Base-by-base conservation (phyloP, 2,888 invertebrate genomes). In the Chydorus sphaericus region DNA sequence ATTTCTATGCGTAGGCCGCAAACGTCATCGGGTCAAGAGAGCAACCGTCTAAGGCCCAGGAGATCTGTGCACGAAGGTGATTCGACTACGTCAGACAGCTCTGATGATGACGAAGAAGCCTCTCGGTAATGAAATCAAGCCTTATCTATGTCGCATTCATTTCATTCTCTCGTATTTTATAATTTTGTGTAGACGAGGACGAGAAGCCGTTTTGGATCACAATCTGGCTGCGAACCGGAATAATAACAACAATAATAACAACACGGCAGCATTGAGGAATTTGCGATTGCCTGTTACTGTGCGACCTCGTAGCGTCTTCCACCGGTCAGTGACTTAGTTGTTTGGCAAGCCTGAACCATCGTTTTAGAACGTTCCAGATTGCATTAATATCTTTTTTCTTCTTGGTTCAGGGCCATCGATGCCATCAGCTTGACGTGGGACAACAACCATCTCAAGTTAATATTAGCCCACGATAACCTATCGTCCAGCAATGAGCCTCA, bases 381-480 rank as follows among this genome's bases (percentile, higher is more conserved):
- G 3, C 44, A 20, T 44, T 44, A 26, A 14, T 44, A 8, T 11
- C 10, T 23, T 44, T 18, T 44, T 5, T 44, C 3, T 5, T 44
- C 26, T 44, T 23, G 44, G 23, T 44, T 20, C 67, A 82, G 86
- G 68, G 85, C 87, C 56, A 71, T 87, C 63, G 87, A 87, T 68
- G 86, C 87, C 23, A 82, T 85, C 57, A 77, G 78, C 65, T 80
- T 87, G 74, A 81, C 82, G 29, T 87, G 87, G 87, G 82, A 83
- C 67, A 83, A 85, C 69, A 77, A 79, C 62, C 86, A 86, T 66
- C 71, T 88, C 61, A 83, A 84, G 71, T 76, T 78, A 66, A 83
- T 85, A 61, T 70, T 84, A 37, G 60, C 30, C 39, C 52, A 52
- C 48, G 56, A 56, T 30, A 48, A 33, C 16, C 51, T 36, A 30